Evolutionary conservation across 2,888 invertebrate species (phyloP), one percentile per base, ranked within the genome.

Genomic region (Colostygia pectinataria): DNA sequence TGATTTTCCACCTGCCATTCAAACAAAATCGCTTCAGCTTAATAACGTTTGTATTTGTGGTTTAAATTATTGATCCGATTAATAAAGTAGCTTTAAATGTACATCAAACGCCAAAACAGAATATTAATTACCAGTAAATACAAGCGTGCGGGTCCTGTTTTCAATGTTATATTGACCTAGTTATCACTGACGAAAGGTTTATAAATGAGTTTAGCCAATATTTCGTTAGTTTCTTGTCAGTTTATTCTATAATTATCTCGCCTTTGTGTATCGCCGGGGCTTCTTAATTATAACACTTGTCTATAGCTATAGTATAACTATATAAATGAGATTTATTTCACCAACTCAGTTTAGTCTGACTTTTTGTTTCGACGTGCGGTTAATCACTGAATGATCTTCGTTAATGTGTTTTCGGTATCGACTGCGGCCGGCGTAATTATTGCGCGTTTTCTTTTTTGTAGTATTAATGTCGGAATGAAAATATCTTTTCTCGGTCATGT

Each of bases 241-340:
- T 31, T 25, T 12, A 27, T 33, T 40, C 45, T 39, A 48, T 46
- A 55, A 57, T 57, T 56, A 41, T 34, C 32, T 42, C 45, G 44
- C n/a, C 75, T 65, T 59, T 80, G 70, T 76, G 80, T 80, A 70
- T 61, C 24, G 32, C 29, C 36, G 52, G 56, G 51, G 59, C 57
- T 60, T 54, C 83, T 86, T 87, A 88, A 89, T 89, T 87, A 87
- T 87, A 88, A 85, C 83, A 81, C 82, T 83, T 81, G 83, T 78
- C 78, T 83, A 79, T 82, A 82, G 74, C 63, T 77, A 80, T 80
- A 80, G 83, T 85, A 79, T 74, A 79, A 77, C 66, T 80, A 75
- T 80, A 76, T 67, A 65, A 71, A 67, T 67, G 76, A 87, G 88
- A 89, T 89, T 88, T 89, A 88, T 88, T 81, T 79, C 79, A 73